These are phyloP conservation scores for Arnoldichthys spilopterus DNA, from an alignment of 2,797 vertebrate species.

Conservation along the genomic window DNA sequence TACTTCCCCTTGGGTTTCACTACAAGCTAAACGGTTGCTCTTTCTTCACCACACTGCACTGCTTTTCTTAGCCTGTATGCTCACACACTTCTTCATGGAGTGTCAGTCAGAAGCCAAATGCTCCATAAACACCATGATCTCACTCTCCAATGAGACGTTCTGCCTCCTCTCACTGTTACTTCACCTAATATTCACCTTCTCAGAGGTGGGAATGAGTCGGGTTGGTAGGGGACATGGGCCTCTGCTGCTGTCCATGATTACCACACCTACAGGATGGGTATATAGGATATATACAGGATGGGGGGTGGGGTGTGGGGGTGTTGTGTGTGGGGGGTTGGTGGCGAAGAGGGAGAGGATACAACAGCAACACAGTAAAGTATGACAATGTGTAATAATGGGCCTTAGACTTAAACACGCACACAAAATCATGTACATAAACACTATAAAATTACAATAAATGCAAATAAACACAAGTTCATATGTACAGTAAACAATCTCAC, in stretches of 20 bases:
- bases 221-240: background rate
- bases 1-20: background rate
- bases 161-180: background rate
- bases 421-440: too few species aligned
- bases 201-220: background rate
- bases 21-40: background rate
- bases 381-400: background rate
- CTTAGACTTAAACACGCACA: too few species aligned
- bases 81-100: background rate
- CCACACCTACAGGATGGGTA: background rate
- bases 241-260: background rate
- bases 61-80: background rate
- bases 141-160: background rate
- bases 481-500: too few species aligned
- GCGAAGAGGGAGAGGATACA: background rate
- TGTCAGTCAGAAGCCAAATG: background rate
- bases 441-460: too few species aligned
- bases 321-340: conserved; percentile 5
- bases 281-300: too few species aligned
- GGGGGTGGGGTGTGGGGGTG: conserved; percentile 23
- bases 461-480: too few species aligned
- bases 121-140: background rate
- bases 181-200: conserved; percentile 12
- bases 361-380: background rate
- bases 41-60: background rate